Base-by-base conservation (phyloP, 2,888 invertebrate species). In the Teleogryllus oceanicus region DNA sequence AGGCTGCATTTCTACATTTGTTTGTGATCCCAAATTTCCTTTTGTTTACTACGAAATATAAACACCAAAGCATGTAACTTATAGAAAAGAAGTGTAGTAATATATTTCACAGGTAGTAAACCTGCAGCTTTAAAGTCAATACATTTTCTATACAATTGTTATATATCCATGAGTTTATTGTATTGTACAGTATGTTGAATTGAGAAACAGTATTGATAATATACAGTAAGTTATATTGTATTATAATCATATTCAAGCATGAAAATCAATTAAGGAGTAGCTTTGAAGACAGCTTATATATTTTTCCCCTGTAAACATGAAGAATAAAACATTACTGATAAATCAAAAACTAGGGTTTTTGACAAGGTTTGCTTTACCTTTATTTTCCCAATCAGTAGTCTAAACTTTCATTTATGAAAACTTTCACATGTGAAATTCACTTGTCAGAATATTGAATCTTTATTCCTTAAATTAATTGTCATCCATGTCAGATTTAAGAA, bases 121-220 rank as follows among this genome's bases (percentile, higher is more conserved):
- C 62, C 62, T 62, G 62, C 62, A 62, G 62, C 62, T 62, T 62
- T 62, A 62, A 62, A 62, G 62, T 62, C 62, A 62, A 62, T 62
- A 62, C 62, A 62, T 62, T 62, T 62, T 62, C 16, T 62, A 62
- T 18, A 62, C 13, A 18, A 16, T 62, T 62, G 62, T 62, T 62
- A 62, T n/a, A 62, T 62, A 62, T 62, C 62, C 62, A 62, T n/a
- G n/a, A 62, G 62, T 62, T 62, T 62, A 62, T 62, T 62, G 62
- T n/a, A 13, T n/a, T 62, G 62, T 62, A 62, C 62, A 62, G 62
- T 62, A 62, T 62, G 62, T 62, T 62, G 62, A 62, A 62, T 62
- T n/a, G 16, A 62, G n/a, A 62, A 18, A 62, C n/a, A 62, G 62
- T 62, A 62, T 62, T 18, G 16, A 62, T 62, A 18, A 62, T 62